These are phyloP conservation scores for Matsumurasca onukii DNA, from an alignment of 1,140 invertebrate genomes.

Conservation along the genomic window DNA sequence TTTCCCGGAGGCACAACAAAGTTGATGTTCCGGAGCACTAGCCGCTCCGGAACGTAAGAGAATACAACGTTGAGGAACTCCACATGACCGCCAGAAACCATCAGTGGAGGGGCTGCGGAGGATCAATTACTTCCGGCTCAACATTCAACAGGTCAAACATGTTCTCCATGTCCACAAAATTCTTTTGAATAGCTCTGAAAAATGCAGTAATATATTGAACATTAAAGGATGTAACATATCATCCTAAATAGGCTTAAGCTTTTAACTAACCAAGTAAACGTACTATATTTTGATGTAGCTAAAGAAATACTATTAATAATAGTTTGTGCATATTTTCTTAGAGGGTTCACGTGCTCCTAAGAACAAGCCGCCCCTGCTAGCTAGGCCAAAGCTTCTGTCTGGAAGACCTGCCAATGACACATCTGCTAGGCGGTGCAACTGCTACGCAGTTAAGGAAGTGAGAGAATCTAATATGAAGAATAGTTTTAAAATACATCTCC, in stretches of 20 bases:
- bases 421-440: no score
- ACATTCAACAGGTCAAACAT: constrained; percentile 95
- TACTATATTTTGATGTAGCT: no score
- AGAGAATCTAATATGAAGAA: no score
- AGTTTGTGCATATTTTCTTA: no score
- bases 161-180: constrained; percentile 99
- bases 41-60: constrained; percentile 78
- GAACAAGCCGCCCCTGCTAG: no score
- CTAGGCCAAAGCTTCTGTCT: no score
- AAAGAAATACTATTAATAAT: no score
- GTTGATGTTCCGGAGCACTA: constrained; percentile 80
- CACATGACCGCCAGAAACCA: constrained; percentile 72
- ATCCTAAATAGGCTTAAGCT: not conserved
- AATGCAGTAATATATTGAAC: constrained; percentile 36
- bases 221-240: no score
- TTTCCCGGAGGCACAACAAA: constrained; percentile 87
- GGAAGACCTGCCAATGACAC: no score
- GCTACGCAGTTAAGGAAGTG: no score
- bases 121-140: constrained; percentile 83
- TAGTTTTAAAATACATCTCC: no score
- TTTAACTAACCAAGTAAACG: constrained; percentile 16
- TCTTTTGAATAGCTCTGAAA: constrained; percentile 89
- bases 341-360: no score
- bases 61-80: constrained; percentile 91
- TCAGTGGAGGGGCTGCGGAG: constrained; percentile 71